These are phyloP conservation scores for Physocephala rufipes DNA, from an alignment of 2,888 invertebrate genomes.

Conservation along the genomic window DNA sequence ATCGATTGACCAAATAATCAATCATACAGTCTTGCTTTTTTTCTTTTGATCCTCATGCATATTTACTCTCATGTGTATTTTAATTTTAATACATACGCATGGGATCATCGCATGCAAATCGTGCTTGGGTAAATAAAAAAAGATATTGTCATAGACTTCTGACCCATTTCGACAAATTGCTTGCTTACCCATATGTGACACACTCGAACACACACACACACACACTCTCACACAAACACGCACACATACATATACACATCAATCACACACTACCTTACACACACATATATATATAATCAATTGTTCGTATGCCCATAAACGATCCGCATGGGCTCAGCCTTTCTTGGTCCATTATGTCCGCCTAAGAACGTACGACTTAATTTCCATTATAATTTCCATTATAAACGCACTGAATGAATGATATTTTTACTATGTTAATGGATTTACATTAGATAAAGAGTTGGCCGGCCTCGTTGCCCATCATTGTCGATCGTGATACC, in stretches of 20 bases:
- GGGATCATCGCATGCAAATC: not conserved
- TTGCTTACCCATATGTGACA: slow-evolving; percentile 50
- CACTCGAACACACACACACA: not conserved
- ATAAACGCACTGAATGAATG: slow-evolving; percentile 27
- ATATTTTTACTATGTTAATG: slow-evolving; percentile 22
- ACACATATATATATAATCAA: not conserved
- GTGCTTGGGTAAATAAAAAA: no score
- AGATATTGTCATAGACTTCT: slow-evolving; percentile 62
- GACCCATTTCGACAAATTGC: slow-evolving; percentile 65
- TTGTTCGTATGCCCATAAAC: no score
- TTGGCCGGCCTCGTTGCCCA: not conserved
- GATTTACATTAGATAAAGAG: slow-evolving; percentile 24
- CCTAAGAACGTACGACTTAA: slow-evolving; percentile 9
- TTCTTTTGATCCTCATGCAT: not conserved
- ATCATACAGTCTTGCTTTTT: not conserved
- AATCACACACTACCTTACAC: no score
- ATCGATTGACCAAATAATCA: slow-evolving; percentile 11
- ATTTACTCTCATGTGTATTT: not conserved
- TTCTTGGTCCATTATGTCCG: slow-evolving; percentile 10
- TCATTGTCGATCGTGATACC: not conserved
- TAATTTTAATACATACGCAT: slow-evolving; percentile 12
- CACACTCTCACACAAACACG: not conserved
- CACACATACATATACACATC: not conserved
- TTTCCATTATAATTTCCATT: slow-evolving; percentile 22
- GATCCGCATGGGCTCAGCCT: no score